Evolutionary conservation across 2,888 invertebrate genomes (phyloP).

Genomic region (Agonopterix arenella): DNA sequence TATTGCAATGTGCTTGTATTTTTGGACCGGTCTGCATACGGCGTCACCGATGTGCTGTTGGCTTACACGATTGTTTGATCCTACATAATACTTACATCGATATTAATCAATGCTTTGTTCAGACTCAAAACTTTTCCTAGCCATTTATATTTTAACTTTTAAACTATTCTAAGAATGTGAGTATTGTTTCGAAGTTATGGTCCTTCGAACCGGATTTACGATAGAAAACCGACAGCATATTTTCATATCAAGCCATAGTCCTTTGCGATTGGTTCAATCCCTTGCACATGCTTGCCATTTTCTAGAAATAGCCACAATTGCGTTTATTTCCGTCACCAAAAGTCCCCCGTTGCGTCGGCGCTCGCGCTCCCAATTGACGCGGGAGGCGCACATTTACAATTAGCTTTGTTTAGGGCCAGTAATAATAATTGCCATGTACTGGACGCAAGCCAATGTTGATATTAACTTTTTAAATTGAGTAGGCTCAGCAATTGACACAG

Average conservation of each 20-base stretch:
- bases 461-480: conserved; percentile 53
- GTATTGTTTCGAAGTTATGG: not conserved
- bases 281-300: conserved; percentile 33
- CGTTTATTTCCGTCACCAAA: conserved; percentile 67
- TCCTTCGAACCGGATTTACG: too few species aligned
- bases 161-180: not conserved
- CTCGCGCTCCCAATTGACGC: conserved; percentile 66
- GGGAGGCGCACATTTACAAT: conserved; percentile 70
- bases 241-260: too few species aligned
- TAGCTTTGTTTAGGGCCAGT: conserved; percentile 61
- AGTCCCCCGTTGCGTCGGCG: conserved; percentile 58
- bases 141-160: too few species aligned
- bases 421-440: conserved; percentile 58
- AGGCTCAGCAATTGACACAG: conserved; percentile 55
- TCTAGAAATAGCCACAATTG: conserved; percentile 58
- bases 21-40: conserved; percentile 45
- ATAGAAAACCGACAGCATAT: too few species aligned
- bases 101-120: conserved; percentile 1
- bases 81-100: conserved; percentile 2
- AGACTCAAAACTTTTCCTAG: not conserved
- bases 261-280: too few species aligned
- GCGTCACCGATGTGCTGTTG: conserved; percentile 30
- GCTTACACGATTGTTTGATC: conserved; percentile 20
- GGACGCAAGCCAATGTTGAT: conserved; percentile 54
- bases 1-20: conserved; percentile 35